phyloP scores from a whole-genome alignment of 1,140 invertebrate genomes.

The Atta texana region DNA sequence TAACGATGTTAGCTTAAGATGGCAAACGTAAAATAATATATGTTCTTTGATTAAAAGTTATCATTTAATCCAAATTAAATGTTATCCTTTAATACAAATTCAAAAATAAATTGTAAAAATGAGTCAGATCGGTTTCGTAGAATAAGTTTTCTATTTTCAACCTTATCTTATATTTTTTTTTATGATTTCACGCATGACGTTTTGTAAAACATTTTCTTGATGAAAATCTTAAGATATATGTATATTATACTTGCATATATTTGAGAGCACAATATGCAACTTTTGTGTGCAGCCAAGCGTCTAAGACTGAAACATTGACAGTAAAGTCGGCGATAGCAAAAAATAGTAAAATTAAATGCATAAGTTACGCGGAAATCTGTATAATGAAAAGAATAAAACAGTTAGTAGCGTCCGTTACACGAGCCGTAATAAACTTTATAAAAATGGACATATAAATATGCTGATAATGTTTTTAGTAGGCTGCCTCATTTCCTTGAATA shows the following conservation, averaged over 20 bases:
- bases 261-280: constrained; percentile 4
- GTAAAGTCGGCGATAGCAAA: background rate
- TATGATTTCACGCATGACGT: background rate
- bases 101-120: background rate
- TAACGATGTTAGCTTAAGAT: background rate
- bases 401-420: constrained; percentile 23
- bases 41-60: background rate
- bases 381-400: constrained; percentile 21
- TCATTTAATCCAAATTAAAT: background rate
- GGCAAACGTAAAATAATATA: background rate
- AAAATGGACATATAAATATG: constrained; percentile 13
- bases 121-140: background rate
- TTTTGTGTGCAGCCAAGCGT: background rate
- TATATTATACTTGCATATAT: background rate
- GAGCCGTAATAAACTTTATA: constrained; percentile 12
- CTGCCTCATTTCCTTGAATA: constrained; percentile 37
- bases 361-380: constrained; percentile 22
- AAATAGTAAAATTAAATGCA: constrained; percentile 15
- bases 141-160: background rate
- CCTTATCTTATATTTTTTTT: background rate
- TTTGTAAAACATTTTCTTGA: background rate
- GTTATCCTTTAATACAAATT: too few species aligned
- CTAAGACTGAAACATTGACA: constrained; percentile 9
- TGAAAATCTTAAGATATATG: background rate
- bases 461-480: constrained; percentile 16